phyloP scores from a whole-genome alignment of 2,888 invertebrate genomes.

The Nymphalis urticae region DNA sequence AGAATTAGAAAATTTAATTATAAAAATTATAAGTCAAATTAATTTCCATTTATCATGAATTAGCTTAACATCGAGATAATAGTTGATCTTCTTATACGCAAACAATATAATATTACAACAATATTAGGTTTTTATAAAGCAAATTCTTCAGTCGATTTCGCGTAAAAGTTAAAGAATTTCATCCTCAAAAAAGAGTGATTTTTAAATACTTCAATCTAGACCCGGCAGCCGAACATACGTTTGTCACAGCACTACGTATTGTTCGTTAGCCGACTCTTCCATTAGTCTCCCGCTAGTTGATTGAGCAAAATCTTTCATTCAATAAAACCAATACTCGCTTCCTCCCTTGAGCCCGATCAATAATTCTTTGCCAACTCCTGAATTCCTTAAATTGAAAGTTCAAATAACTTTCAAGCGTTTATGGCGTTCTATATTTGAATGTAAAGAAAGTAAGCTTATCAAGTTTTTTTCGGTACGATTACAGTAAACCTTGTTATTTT shows the following conservation, averaged over 20 bases:
- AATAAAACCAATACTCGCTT: slow-evolving; percentile 26
- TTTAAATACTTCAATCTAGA: slow-evolving; percentile 11
- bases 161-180: background rate
- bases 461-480: no score
- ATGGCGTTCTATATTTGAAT: background rate
- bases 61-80: no score
- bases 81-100: no score
- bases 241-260: slow-evolving; percentile 27
- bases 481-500: no score
- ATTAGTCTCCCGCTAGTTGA: slow-evolving; percentile 38
- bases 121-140: background rate
- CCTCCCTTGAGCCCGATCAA: slow-evolving; percentile 16
- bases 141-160: background rate
- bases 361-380: slow-evolving; percentile 19
- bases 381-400: slow-evolving; percentile 25
- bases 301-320: slow-evolving; percentile 36
- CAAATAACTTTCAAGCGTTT: background rate
- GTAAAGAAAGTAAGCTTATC: background rate
- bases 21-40: no score
- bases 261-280: slow-evolving; percentile 34
- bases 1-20: no score
- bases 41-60: no score
- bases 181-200: background rate
- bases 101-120: no score
- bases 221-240: slow-evolving; percentile 13